These are phyloP conservation scores for Bucco capensis DNA, from an alignment of 2,113 vertebrate species.

Conservation along the genomic window DNA sequence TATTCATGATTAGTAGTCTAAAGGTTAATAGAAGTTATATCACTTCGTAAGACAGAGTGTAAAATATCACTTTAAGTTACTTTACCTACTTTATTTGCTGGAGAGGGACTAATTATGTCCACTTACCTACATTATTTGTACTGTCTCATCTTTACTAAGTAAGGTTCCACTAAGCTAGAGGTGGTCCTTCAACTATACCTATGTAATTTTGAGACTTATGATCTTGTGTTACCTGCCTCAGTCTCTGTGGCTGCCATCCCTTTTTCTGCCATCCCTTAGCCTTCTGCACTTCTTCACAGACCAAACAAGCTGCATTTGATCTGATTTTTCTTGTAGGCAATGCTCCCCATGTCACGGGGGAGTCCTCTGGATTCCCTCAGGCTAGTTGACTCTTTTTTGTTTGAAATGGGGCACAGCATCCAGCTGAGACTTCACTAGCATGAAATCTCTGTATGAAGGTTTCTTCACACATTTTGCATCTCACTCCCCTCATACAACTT, in stretches of 20 bases:
- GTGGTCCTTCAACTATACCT: neutral
- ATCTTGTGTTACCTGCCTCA: neutral
- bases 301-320: neutral
- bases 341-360: neutral
- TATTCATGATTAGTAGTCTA: constrained; percentile 32
- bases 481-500: neutral
- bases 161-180: neutral
- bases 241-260: neutral
- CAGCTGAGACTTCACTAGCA: neutral
- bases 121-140: neutral
- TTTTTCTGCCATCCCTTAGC: neutral
- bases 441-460: neutral
- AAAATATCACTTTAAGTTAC: neutral
- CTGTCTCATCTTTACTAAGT: neutral
- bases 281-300: neutral
- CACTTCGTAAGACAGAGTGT: neutral
- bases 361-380: neutral
- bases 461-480: neutral
- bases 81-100: constrained; percentile 4
- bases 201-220: neutral
- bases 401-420: neutral
- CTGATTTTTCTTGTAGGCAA: neutral
- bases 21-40: constrained; percentile 45
- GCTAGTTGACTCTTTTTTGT: neutral
- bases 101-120: neutral